These are phyloP conservation scores for Tetraneura akinire DNA, from an alignment of 1,140 invertebrate species.

Conservation along the genomic window DNA sequence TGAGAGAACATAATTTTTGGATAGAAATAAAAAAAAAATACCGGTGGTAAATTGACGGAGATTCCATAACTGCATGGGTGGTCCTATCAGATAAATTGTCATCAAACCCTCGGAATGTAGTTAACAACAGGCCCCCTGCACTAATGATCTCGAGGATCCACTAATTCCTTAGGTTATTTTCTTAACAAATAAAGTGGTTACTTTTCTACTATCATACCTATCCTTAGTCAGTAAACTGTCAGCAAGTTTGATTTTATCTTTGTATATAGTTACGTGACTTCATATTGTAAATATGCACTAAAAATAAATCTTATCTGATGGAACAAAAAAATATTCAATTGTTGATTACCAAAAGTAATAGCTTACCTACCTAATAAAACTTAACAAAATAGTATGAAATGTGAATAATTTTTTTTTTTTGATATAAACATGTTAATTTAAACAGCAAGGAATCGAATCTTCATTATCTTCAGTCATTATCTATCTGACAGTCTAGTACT, in stretches of 20 bases:
- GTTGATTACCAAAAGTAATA: conserved; percentile 13
- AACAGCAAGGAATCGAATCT: neutral
- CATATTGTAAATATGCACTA: conserved; percentile 1
- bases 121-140: conserved; percentile 30
- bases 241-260: conserved; percentile 46
- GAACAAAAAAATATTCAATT: neutral
- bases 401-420: neutral
- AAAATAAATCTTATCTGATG: conserved; percentile 29
- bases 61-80: conserved; percentile 34
- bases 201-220: conserved; percentile 15
- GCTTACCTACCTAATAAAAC: neutral
- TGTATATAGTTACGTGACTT: neutral
- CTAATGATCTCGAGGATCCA: conserved; percentile 44
- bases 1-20: conserved; percentile 51
- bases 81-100: conserved; percentile 50
- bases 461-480: neutral
- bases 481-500: no score
- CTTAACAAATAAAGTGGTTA: conserved; percentile 33
- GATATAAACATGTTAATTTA: conserved; percentile 6
- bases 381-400: neutral
- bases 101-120: conserved; percentile 42
- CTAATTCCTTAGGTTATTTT: conserved; percentile 27
- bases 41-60: conserved; percentile 17
- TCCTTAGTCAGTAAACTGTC: conserved; percentile 40
- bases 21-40: conserved; percentile 10